phyloP scores from a whole-genome alignment of 2,888 invertebrate genomes.

The Ditylenchus weischeri region DNA sequence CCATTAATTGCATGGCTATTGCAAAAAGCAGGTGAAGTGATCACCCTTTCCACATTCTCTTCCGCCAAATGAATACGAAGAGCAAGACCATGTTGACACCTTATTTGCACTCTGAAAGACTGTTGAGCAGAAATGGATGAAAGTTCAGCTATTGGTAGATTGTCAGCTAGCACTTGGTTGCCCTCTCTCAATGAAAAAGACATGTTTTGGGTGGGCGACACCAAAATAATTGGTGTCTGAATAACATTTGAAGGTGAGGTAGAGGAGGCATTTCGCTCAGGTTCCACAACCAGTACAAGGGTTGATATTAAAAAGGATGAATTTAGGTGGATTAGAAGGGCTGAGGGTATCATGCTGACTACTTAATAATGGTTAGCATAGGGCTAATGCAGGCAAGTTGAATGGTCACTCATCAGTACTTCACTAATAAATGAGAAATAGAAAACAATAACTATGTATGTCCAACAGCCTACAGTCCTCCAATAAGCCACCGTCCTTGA shows the following conservation, averaged over 20 bases:
- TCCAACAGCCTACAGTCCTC: too few relatives aligned
- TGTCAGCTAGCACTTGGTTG: conserved; percentile 30
- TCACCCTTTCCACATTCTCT: conserved; percentile 19
- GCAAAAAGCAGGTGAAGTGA: conserved; percentile 35
- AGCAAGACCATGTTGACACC: conserved; percentile 35
- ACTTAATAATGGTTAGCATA: too few relatives aligned
- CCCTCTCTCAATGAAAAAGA: conserved; percentile 30
- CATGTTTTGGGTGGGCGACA: conserved; percentile 38
- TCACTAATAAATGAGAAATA: too few relatives aligned
- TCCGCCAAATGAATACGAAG: conserved; percentile 19
- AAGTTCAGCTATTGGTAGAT: conserved; percentile 14
- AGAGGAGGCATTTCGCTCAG: conserved; percentile 8
- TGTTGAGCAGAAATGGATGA: not conserved
- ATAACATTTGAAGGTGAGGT: not conserved
- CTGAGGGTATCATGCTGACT: conserved; percentile 14
- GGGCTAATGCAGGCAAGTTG: too few relatives aligned
- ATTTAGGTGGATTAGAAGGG: conserved; percentile 26
- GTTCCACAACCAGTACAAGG: conserved; percentile 21
- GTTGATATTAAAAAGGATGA: conserved; percentile 31
- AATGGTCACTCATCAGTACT: too few relatives aligned
- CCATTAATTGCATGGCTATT: conserved; percentile 25
- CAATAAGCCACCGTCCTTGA: too few relatives aligned
- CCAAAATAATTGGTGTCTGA: conserved; percentile 29
- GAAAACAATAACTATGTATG: too few relatives aligned
- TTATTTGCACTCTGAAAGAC: conserved; percentile 2